phyloP scores from a whole-genome alignment of 1,140 invertebrate species.

The Drosophila nigromelanica region DNA sequence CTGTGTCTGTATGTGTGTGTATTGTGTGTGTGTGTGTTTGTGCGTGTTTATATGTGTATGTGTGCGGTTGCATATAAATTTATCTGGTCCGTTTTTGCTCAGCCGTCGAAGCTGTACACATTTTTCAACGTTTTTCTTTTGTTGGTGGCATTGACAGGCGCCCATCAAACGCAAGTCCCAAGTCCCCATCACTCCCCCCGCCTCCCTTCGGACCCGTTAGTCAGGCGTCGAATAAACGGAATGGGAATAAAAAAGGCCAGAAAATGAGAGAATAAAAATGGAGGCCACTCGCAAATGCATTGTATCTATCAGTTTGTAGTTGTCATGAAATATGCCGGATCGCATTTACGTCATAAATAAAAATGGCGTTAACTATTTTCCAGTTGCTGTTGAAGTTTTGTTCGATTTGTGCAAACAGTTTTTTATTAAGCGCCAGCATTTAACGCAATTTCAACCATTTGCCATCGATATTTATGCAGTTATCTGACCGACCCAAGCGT shows the following conservation, averaged over 20 bases:
- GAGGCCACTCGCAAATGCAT: slow-evolving; percentile 72
- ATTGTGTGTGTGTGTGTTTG: slow-evolving; percentile 12
- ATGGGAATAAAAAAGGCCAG: slow-evolving; percentile 17
- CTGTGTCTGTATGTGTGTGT: slow-evolving; percentile 2
- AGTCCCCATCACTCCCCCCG: slow-evolving; percentile 6
- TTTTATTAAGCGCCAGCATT: slow-evolving; percentile 62
- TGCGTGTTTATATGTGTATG: slow-evolving; percentile 30
- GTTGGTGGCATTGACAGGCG: slow-evolving; percentile 78
- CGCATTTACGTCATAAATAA: slow-evolving; percentile 79
- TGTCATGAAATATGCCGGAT: slow-evolving; percentile 72
- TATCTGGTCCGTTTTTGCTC: slow-evolving; percentile 67
- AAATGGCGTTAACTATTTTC: slow-evolving; percentile 76
- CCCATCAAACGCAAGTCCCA: slow-evolving; percentile 68
- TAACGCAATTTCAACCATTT: slow-evolving; percentile 70
- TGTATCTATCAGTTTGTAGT: slow-evolving; percentile 76
- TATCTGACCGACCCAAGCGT: slow-evolving; percentile 1
- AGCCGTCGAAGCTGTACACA: slow-evolving; percentile 64
- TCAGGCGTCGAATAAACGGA: slow-evolving; percentile 47
- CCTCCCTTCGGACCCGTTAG: slow-evolving; percentile 33
- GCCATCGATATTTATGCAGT: slow-evolving; percentile 13
- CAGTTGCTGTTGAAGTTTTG: slow-evolving; percentile 34
- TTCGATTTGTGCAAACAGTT: slow-evolving; percentile 45
- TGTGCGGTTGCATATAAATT: slow-evolving; percentile 74
- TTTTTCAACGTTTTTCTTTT: slow-evolving; percentile 76
- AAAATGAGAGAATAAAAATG: slow-evolving; percentile 19